Evolutionary conservation across 2,888 invertebrate species (phyloP), one percentile per base, ranked within the genome.

Genomic region (Amphipyra berbera): DNA sequence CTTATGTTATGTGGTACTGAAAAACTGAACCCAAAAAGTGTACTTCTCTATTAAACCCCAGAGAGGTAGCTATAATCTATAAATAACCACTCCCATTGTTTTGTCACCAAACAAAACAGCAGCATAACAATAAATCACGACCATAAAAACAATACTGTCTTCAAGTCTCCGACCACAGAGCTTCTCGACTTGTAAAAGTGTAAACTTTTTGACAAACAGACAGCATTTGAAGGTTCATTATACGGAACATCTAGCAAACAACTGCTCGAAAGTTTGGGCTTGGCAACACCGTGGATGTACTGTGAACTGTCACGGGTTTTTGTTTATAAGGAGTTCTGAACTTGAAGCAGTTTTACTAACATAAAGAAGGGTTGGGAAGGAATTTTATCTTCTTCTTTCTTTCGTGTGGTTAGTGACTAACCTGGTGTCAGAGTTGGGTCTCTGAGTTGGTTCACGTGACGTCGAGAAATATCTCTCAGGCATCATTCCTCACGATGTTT

Each of bases 151-250:
- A 69, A 52, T 58, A 45, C 54, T 30, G 60, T 48, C 45, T 13
- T 27, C 44, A 14, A 46, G 60, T 48, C 45, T 13, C 13, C 44
- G n/a, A 46, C 63, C 53, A 37, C 61, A 52, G 7, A 61, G 76
- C 64, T 52, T 72, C 47, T 54, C 14, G 48, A 52, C 52, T 61
- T 53, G 35, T 33, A 74, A 65, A 73, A 73, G 67, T 56, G 53
- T 10, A 54, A 79, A 78, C 68, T 78, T 79, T 68, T 61, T 68
- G 79, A 73, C 73, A 68, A 79, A 79, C 67, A 56, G 49, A 37
- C 65, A 49, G 48, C 60, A 57, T 47, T 62, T 42, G 46, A 62
- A 68, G 44, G 60, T 78, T 76, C 79, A 73, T 79, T 78, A 79
- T 70, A 56, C 66, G 68, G 53, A 55, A 73, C 73, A 61, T 59